Evolutionary conservation across 2,797 vertebrate genomes (phyloP), one percentile per base, ranked within the genome.

Genomic region (Gobionotothen gibberifrons): DNA sequence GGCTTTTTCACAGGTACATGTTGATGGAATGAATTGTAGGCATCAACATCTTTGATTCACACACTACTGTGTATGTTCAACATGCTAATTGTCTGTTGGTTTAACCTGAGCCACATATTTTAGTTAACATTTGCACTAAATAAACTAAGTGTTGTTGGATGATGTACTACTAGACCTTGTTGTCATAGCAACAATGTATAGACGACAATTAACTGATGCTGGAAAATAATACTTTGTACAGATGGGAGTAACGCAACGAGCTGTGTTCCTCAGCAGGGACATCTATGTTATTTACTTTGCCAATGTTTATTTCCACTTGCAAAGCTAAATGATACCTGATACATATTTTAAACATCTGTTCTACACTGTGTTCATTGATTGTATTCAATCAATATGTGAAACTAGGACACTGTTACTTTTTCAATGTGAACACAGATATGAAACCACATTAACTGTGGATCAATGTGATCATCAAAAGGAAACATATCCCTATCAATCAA

Each of bases 391-490:
- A 39, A 87, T 79, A 54, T 40, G 29, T 78, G 55, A 77, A 82
- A 81, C 72, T 29, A 56, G 55, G 43, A 72, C 69, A 57, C 19
- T 39, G 67, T 76, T 72, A 60, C 72, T 66, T 60, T 79, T 80
- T 81, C 3, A 9, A 78, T 67, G 59, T 69, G 69, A 79, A 84
- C 65, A 59, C 63, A 74, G 77, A 81, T 78, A 84, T 56, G 55
- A 49, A 46, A 54, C 44, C 68, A 59, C 55, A 72, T 85, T 48
- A 81, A 54, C 29, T 16, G 15, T 15, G 9, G 69, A 84, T 88
- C 82, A 56, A 85, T 90, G 66, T 21, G 47, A 65, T 84, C 62
- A 55, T 5, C 67, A 57, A 59, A 57, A 69, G 63, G 47, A 75
- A 77, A 61, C 69, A 51, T n/a, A n/a, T n/a, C n/a, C n/a, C n/a